Base-by-base conservation (phyloP, 1,140 invertebrate species). In the Drosophila pseudoananassae region DNA sequence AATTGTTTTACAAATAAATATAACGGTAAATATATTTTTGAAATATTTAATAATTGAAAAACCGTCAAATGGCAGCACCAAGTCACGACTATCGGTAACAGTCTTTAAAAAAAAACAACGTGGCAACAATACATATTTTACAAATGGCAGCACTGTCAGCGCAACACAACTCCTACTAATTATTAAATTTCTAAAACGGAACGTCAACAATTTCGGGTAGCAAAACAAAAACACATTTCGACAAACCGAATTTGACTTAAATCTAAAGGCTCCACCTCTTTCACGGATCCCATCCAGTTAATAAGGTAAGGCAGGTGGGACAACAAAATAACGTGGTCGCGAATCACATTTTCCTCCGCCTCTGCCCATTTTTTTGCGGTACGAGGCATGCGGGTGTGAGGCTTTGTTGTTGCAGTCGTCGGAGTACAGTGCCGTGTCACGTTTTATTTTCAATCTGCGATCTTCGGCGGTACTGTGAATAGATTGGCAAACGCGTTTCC, bases 191-290 rank as follows among this genome's bases (percentile, higher is more conserved):
- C 14, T 23, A 33, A 51, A 38, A n/a, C n/a, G 7, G 29, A 56
- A 40, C 52, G 29, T 78, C 33, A 83, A 80, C 40, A 74, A 79
- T 63, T 84, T 80, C 77, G 72, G 81, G 74, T 80, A 80, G 45
- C 51, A 76, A 54, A 68, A 72, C 53, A 66, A 49, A 63, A 53
- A 56, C 1, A 54, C 29, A 57, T 64, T 84, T 78, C 49, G 55
- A 36, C 23, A 33, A 52, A 23, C 20, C 43, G 27, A 50, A 29
- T 47, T 12, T 46, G n/a, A 46, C 29, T n/a, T 12, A 55, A 59
- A 60, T 65, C 54, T 4, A 38, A 23, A 66, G 55, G 63, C 38
- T 36, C 15, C 40, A 8, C 10, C 27, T 56, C 20, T 25, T 33
- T 29, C 8, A 49, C 25, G 50, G 14, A 47, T 31, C 10, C 33